Conservation (phyloP, 2,888 invertebrate species). For the Eueremaeus valkanovi region DNA sequence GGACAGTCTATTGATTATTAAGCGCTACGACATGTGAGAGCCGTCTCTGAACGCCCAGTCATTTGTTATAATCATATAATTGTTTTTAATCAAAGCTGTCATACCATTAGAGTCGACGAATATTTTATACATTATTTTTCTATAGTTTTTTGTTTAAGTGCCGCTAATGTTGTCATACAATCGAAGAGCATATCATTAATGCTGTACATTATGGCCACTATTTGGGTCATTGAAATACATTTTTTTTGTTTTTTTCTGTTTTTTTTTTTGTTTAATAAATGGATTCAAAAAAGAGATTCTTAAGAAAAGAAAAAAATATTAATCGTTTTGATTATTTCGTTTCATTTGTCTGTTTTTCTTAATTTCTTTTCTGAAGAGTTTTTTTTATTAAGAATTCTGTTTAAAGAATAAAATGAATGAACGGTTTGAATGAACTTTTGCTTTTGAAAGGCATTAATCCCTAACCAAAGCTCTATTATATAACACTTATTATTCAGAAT, state of each 20-base stretch:
- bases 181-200: neutral
- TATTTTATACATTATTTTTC: neutral
- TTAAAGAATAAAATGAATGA: too few species aligned
- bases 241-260: too few species aligned
- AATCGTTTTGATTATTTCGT: neutral
- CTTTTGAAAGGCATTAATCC: too few species aligned
- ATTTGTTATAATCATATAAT: neutral
- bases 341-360: too few species aligned
- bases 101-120: too few species aligned
- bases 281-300: neutral
- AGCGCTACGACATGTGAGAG: too few species aligned
- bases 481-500: too few species aligned
- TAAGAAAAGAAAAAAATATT: neutral
- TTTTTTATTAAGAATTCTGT: too few species aligned
- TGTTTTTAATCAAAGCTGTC: too few species aligned
- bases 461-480: too few species aligned
- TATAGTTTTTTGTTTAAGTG: neutral
- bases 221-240: conserved; percentile 14
- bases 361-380: too few species aligned
- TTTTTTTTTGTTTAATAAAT: neutral
- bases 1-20: conserved; percentile 1
- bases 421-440: too few species aligned
- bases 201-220: neutral
- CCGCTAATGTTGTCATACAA: neutral
- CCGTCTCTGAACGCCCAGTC: neutral